These are phyloP conservation scores for Anolis apletophallus DNA, from an alignment of 2,797 vertebrate species.

Conservation along the genomic window DNA sequence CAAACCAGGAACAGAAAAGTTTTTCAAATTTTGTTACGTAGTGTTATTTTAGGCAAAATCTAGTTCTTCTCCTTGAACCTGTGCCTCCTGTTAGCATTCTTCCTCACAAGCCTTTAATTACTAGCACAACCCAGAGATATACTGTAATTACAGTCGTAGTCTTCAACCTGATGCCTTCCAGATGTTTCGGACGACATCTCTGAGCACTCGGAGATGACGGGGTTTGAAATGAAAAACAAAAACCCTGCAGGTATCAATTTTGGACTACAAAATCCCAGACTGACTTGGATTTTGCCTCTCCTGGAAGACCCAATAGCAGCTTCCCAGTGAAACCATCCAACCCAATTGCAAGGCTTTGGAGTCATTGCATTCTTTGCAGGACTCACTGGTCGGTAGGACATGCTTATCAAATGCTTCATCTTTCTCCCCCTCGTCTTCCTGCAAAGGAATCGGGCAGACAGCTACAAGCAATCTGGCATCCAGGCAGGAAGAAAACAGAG, in stretches of 20 bases:
- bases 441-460: neutral
- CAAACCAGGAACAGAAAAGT: no score
- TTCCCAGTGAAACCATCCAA: neutral
- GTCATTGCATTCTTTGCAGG: neutral
- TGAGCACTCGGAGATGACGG: no score
- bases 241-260: neutral
- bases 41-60: neutral
- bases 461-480: constrained; percentile 1
- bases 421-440: neutral
- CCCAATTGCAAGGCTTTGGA: neutral
- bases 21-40: no score
- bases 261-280: neutral
- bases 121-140: neutral
- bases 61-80: neutral
- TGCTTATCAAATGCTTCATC: neutral
- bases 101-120: neutral
- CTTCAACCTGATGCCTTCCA: neutral
- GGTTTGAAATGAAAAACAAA: no score
- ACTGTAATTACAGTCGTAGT: neutral
- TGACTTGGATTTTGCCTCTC: neutral
- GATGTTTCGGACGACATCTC: neutral
- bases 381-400: neutral
- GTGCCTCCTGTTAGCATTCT: neutral
- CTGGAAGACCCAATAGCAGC: neutral
- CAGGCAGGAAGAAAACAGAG: constrained; percentile 7